These are phyloP conservation scores for Oriolus oriolus DNA, from an alignment of 2,113 vertebrate genomes.

Conservation along the genomic window DNA sequence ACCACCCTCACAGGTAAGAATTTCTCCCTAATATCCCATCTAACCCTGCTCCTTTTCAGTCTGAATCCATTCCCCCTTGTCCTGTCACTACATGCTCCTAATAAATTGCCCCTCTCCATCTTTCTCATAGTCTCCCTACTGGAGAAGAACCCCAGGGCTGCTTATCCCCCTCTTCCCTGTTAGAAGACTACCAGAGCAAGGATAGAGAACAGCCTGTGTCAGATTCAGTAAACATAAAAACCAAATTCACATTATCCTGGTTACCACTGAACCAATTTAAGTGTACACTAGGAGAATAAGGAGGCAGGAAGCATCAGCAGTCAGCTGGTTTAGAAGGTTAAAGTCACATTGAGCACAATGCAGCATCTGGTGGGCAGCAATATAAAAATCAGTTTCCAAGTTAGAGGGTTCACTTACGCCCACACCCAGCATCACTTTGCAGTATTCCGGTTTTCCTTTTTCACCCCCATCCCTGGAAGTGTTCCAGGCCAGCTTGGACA, in stretches of 20 bases:
- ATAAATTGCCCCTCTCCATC: neutral
- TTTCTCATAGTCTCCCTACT: neutral
- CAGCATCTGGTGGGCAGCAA: neutral
- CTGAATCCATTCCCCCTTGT: neutral
- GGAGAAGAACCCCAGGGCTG: neutral
- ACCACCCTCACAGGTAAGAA: neutral
- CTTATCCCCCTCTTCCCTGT: fast-evolving
- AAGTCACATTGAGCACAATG: neutral
- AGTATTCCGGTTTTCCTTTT: neutral
- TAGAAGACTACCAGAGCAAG: fast-evolving
- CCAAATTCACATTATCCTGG: neutral
- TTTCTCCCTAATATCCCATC: neutral
- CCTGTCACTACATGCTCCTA: neutral
- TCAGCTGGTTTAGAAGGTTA: neutral
- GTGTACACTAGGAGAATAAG: neutral
- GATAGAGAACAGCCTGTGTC: neutral
- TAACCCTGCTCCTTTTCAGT: neutral
- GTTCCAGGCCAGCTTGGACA: neutral
- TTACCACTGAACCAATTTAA: neutral
- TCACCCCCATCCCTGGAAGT: neutral
- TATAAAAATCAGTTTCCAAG: neutral
- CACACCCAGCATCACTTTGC: neutral
- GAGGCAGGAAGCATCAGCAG: neutral
- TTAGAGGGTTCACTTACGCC: fast-evolving
- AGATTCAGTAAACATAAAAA: neutral